Conservation (phyloP, 2,113 vertebrate species). For the Lutjanus erythropterus region DNA sequence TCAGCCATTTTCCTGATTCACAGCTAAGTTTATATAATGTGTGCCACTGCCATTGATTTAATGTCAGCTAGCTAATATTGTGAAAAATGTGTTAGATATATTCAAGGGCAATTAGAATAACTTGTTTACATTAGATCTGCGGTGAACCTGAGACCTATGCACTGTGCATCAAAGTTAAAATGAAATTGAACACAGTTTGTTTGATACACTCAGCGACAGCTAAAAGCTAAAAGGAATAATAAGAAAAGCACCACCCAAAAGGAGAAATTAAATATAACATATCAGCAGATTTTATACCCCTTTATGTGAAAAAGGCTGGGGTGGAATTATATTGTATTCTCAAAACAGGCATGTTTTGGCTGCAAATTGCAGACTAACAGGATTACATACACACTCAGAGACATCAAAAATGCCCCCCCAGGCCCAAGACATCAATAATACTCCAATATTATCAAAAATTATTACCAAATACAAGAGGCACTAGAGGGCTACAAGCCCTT, state of each 20-base stretch:
- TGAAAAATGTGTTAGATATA: conserved; percentile 35
- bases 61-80: background rate
- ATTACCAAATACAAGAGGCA: conserved; percentile 21
- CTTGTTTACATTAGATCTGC: background rate
- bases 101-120: conserved; percentile 23
- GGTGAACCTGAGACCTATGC: background rate
- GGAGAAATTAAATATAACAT: background rate
- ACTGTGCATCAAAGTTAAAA: background rate
- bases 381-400: conserved; percentile 31
- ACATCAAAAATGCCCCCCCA: conserved; percentile 17
- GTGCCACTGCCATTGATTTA: conserved; percentile 22
- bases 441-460: conserved; percentile 20
- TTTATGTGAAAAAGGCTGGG: conserved; percentile 3
- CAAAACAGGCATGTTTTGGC: background rate
- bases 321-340: conserved; percentile 28
- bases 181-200: background rate
- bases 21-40: background rate
- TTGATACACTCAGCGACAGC: conserved; percentile 10
- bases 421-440: conserved; percentile 38
- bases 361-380: conserved; percentile 38
- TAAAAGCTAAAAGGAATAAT: conserved; percentile 1
- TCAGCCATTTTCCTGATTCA: background rate
- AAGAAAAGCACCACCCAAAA: background rate
- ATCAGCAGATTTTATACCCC: conserved; percentile 20
- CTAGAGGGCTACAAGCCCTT: background rate